These are phyloP conservation scores for Lasioglossum oenotherae DNA, from an alignment of 2,888 invertebrate genomes.

Conservation along the genomic window DNA sequence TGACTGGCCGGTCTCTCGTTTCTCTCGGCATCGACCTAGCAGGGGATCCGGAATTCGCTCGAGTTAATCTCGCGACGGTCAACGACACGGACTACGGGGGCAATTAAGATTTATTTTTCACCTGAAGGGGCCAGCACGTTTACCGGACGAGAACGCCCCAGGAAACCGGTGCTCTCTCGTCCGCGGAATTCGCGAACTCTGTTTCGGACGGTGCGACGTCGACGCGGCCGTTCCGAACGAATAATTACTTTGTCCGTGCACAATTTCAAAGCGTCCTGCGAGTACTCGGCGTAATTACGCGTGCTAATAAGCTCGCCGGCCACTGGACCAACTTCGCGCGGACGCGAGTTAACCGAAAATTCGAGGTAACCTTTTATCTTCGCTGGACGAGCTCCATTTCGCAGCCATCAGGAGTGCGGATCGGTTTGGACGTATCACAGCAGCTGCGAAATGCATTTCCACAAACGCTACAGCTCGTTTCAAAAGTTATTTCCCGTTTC, in stretches of 20 bases:
- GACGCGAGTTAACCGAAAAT: constrained; percentile 11
- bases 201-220: constrained; percentile 5
- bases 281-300: constrained; percentile 20
- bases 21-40: not conserved
- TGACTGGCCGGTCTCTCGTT: not conserved
- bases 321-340: not conserved
- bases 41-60: not conserved
- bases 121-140: not conserved
- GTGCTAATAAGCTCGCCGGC: constrained; percentile 19
- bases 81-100: not conserved
- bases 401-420: not conserved
- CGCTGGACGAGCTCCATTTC: not conserved
- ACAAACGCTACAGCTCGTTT: no score
- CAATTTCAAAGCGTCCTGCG: constrained; percentile 22
- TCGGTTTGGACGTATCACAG: not conserved
- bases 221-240: not conserved
- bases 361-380: not conserved
- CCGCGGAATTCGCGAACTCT: not conserved
- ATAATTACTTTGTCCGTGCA: constrained; percentile 18
- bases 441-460: not conserved
- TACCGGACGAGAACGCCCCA: not conserved
- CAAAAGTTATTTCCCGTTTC: no score
- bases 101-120: not conserved
- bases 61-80: not conserved
- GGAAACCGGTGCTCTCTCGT: not conserved